A percentile compares a stretch with the other conserved stretches of the same genome.
Evolutionary conservation across 2,888 invertebrate species (phyloP).

Genomic region (Polia nebulosa): DNA sequence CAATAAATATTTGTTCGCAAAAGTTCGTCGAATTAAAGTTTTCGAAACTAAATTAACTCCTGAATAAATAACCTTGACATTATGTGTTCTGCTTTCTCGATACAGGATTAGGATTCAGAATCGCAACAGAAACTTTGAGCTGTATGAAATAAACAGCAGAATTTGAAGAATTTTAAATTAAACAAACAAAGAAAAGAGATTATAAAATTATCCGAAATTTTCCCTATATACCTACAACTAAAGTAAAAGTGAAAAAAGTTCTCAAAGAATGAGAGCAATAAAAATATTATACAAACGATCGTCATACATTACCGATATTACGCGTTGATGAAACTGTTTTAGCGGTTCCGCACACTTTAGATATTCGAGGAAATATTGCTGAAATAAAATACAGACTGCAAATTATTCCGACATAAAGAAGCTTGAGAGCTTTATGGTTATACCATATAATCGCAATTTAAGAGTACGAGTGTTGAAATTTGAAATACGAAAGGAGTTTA

Average conservation of each 20-base stretch:
- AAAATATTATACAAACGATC: constrained; percentile 74
- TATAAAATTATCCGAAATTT: constrained; percentile 54
- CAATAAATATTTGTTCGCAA: constrained; percentile 65
- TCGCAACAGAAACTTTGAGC: neutral
- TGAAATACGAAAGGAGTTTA: constrained; percentile 51
- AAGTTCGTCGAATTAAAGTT: constrained; percentile 43
- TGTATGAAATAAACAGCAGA: neutral
- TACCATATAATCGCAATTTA: constrained; percentile 75
- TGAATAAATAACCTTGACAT: constrained; percentile 25
- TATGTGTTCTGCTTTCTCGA: constrained; percentile 9
- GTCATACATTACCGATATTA: constrained; percentile 78
- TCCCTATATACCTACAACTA: constrained; percentile 54
- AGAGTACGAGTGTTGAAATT: constrained; percentile 75
- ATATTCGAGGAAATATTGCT: constrained; percentile 75
- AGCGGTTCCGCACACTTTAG: constrained; percentile 69
- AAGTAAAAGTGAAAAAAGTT: constrained; percentile 67
- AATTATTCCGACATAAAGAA: constrained; percentile 81
- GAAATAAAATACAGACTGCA: constrained; percentile 77
- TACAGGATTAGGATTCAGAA: neutral
- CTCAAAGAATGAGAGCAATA: constrained; percentile 69
- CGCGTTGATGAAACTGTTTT: constrained; percentile 77
- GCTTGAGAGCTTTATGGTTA: constrained; percentile 80
- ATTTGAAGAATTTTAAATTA: constrained; percentile 28
- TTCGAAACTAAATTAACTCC: constrained; percentile 40
- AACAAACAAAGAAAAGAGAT: constrained; percentile 36